These are phyloP conservation scores for Psammodynastes pulverulentus DNA, from an alignment of 2,113 vertebrate genomes.

Conservation along the genomic window DNA sequence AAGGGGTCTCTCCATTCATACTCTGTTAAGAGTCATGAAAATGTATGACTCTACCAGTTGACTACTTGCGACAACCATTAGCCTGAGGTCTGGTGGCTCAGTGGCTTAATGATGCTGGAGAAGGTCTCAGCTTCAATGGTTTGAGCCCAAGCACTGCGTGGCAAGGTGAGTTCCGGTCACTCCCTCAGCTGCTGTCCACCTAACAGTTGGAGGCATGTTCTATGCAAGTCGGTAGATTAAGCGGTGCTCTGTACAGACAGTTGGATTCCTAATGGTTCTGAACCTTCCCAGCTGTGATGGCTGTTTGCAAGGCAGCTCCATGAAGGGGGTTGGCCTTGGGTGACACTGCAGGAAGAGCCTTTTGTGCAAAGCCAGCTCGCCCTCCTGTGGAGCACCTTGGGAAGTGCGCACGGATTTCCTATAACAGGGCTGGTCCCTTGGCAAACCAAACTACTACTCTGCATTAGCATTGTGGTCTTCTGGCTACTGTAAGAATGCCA, in stretches of 20 bases:
- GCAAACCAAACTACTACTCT: neutral
- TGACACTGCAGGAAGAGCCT: neutral
- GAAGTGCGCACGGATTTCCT: neutral
- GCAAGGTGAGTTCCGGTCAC: neutral
- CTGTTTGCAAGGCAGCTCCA: neutral
- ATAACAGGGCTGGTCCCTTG: neutral
- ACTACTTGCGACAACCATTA: neutral
- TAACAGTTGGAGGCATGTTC: neutral
- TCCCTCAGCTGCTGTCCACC: neutral
- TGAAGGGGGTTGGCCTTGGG: neutral
- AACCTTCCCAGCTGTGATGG: neutral
- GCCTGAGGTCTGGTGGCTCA: neutral
- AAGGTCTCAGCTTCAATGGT: neutral
- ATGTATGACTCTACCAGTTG: neutral
- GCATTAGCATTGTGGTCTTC: neutral
- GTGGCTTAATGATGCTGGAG: neutral
- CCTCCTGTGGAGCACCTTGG: neutral
- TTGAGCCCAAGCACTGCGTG: neutral
- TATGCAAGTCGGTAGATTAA: neutral
- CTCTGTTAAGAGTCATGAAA: neutral
- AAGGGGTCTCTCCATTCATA: neutral
- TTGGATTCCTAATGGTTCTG: neutral
- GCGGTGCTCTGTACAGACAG: neutral
- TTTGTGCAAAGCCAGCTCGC: too few species aligned
- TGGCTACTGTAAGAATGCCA: neutral